Evolutionary conservation across 2,113 vertebrate genomes (phyloP).

Genomic region (Anolis sagrei): DNA sequence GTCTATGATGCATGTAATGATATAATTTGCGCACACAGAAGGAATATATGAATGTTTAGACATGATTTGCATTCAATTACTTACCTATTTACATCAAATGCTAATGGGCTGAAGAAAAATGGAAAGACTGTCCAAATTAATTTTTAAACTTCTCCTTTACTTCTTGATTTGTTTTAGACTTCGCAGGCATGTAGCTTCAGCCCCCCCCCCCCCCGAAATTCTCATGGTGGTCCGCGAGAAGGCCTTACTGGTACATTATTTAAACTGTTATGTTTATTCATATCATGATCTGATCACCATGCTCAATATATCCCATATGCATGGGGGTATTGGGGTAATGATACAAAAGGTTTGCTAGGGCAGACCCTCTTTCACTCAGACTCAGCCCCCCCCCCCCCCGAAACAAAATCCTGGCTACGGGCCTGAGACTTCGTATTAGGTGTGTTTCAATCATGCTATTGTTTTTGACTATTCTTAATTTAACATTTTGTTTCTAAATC

Average conservation of each 20-base stretch:
- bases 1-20: background rate
- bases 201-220: too few species aligned
- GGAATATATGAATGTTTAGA: conserved; percentile 31
- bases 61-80: conserved; percentile 27
- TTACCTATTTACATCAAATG: conserved; percentile 1
- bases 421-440: background rate
- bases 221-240: too few species aligned
- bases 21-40: conserved; percentile 18
- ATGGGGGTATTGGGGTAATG: too few species aligned
- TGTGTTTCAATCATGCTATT: background rate
- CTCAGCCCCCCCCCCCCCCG: too few species aligned
- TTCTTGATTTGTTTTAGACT: background rate
- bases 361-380: too few species aligned
- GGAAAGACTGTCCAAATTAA: conserved; percentile 1
- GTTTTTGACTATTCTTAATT: background rate
- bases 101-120: background rate
- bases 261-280: too few species aligned
- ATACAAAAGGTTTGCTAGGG: too few species aligned
- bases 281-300: too few species aligned
- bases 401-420: too few species aligned
- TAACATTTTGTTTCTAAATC: background rate
- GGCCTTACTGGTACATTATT: too few species aligned
- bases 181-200: too few species aligned
- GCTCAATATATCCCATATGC: too few species aligned
- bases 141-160: background rate